Evolutionary conservation across 2,797 vertebrate species (phyloP).

Genomic region (Brotula barbata): DNA sequence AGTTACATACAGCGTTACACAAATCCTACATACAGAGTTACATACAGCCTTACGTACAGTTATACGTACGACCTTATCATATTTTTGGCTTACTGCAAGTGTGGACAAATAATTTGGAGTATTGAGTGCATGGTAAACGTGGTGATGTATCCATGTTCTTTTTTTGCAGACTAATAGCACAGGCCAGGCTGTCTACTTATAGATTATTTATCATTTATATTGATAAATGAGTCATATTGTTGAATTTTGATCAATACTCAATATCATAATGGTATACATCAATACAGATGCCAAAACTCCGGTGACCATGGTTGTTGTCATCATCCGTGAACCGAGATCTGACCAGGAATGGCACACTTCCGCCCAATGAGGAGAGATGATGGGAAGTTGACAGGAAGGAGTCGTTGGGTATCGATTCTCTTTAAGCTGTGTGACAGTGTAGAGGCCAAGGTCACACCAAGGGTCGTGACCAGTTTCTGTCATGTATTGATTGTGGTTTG

Average conservation of each 20-base stretch:
- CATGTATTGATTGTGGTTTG: conserved; percentile 58
- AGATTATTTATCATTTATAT: too few relatives aligned
- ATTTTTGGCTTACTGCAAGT: too few relatives aligned
- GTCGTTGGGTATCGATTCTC: conserved; percentile 50
- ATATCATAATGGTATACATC: too few relatives aligned
- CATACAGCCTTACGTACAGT: too few relatives aligned
- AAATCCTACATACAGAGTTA: too few relatives aligned
- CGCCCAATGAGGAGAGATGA: conserved; percentile 15
- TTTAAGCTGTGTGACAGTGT: conserved; percentile 45
- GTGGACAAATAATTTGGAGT: too few relatives aligned
- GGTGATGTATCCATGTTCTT: neutral
- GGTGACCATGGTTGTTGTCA: neutral
- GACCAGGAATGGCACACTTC: conserved; percentile 10
- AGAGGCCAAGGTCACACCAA: conserved; percentile 56
- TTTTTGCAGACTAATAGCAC: neutral
- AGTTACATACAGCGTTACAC: too few relatives aligned
- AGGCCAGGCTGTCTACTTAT: neutral
- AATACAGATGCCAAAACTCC: too few relatives aligned
- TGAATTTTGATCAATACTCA: too few relatives aligned
- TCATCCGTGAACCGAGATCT: conserved; percentile 2
- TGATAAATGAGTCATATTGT: too few relatives aligned
- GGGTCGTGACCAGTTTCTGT: conserved; percentile 37
- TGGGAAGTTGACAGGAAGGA: conserved; percentile 29
- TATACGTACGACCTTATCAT: too few relatives aligned
- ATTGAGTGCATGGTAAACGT: too few relatives aligned